Evolutionary conservation across 2,113 vertebrate genomes (phyloP).

Genomic region (Hippocampus abdominalis): DNA sequence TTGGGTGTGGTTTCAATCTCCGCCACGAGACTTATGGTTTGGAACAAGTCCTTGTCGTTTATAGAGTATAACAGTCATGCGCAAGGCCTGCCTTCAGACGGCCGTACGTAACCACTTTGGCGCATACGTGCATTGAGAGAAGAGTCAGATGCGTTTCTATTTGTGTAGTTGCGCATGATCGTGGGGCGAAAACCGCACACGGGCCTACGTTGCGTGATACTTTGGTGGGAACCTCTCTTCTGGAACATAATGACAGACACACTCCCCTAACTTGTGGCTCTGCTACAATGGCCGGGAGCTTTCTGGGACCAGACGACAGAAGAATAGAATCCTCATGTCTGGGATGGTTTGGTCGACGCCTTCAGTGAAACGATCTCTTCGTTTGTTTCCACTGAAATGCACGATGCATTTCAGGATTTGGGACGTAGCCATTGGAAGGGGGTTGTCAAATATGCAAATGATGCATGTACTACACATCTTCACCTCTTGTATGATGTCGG

Average conservation of each 20-base stretch:
- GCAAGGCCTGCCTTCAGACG: conserved; percentile 6
- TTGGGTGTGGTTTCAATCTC: conserved; percentile 37
- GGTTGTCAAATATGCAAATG: not conserved
- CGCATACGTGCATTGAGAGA: conserved; percentile 2
- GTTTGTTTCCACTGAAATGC: not conserved
- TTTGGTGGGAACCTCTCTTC: conserved; percentile 8
- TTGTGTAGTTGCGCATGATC: conserved; percentile 15
- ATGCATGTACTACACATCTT: not conserved
- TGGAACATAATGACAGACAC: conserved; percentile 30
- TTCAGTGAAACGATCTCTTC: not conserved
- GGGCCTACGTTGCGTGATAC: conserved; percentile 22
- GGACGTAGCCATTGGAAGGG: no score
- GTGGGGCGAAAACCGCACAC: conserved; percentile 24
- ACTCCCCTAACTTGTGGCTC: conserved; percentile 23
- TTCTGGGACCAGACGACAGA: not conserved
- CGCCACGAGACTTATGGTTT: not conserved
- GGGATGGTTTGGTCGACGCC: not conserved
- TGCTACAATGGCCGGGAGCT: conserved; percentile 5
- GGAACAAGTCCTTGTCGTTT: conserved; percentile 14
- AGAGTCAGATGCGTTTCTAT: conserved; percentile 7
- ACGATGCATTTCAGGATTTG: no score
- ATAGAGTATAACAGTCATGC: not conserved
- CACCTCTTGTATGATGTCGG: not conserved
- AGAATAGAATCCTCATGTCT: conserved; percentile 6
- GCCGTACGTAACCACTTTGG: not conserved